A percentile compares a stretch with the other conserved stretches of the same genome.
These are phyloP conservation scores for Drosophila macrospina DNA, from an alignment of 2,888 invertebrate species.

Conservation along the genomic window DNA sequence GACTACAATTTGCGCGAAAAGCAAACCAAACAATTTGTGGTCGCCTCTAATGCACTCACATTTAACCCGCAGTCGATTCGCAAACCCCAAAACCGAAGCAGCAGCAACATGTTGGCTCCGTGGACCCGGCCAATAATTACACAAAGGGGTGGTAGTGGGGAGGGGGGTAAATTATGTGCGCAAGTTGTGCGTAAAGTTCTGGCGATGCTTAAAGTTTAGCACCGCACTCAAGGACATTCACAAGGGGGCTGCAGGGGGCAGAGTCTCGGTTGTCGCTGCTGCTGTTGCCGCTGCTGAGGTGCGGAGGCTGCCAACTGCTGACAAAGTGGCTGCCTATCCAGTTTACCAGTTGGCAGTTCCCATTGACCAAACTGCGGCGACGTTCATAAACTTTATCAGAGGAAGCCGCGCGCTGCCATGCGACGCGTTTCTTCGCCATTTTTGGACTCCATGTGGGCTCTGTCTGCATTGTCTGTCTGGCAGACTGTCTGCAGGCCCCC, in stretches of 20 bases:
- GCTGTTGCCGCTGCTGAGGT: not conserved
- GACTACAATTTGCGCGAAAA: slow-evolving; percentile 72
- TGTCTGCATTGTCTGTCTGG: slow-evolving; percentile 23
- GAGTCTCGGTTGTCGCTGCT: not conserved
- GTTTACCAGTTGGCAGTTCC: slow-evolving; percentile 44
- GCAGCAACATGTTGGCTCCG: slow-evolving; percentile 35
- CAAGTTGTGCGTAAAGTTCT: slow-evolving; percentile 78
- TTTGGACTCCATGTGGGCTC: slow-evolving; percentile 63
- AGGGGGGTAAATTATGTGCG: slow-evolving; percentile 68
- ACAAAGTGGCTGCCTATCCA: slow-evolving; percentile 75
- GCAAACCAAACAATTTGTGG: slow-evolving; percentile 78
- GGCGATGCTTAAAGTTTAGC: slow-evolving; percentile 74
- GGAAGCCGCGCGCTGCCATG: slow-evolving; percentile 64
- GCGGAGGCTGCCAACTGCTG: slow-evolving; percentile 48
- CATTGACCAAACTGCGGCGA: slow-evolving; percentile 41
- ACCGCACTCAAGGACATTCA: slow-evolving; percentile 67
- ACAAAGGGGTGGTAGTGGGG: slow-evolving; percentile 27
- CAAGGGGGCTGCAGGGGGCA: not conserved
- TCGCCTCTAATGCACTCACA: slow-evolving; percentile 78
- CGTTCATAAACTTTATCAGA: slow-evolving; percentile 79
- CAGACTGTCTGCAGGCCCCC: not conserved
- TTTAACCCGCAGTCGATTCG: slow-evolving; percentile 45
- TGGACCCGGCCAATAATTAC: slow-evolving; percentile 72
- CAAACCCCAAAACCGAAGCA: slow-evolving; percentile 19
- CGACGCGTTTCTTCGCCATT: slow-evolving; percentile 62